These are phyloP conservation scores for Onychostruthus taczanowskii DNA, from an alignment of 2,113 vertebrate species.

Conservation along the genomic window DNA sequence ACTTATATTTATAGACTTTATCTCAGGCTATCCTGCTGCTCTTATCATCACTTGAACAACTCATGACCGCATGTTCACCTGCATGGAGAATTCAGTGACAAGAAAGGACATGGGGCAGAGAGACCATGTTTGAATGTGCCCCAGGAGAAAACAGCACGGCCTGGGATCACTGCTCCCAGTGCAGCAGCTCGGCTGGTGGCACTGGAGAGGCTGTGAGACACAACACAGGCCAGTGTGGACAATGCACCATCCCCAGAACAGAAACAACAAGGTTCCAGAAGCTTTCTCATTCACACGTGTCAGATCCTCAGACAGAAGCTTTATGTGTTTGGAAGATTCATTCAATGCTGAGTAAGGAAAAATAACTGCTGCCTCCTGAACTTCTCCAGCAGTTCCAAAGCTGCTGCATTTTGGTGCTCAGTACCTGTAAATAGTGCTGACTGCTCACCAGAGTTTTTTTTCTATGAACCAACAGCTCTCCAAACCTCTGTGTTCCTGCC, in stretches of 20 bases:
- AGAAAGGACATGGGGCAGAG: not conserved
- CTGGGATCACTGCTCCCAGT: accelerated
- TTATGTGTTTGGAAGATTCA: not conserved
- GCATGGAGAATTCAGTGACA: accelerated
- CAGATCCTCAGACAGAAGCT: not conserved
- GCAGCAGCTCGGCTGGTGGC: accelerated
- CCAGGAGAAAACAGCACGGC: accelerated
- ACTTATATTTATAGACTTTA: not conserved
- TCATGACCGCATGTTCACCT: not conserved
- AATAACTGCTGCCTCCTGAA: not conserved
- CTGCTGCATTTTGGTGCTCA: not conserved
- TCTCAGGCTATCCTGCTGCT: not conserved
- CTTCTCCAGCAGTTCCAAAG: not conserved
- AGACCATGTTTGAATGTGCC: accelerated
- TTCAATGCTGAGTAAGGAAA: not conserved
- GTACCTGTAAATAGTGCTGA: not conserved
- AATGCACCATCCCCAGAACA: not conserved
- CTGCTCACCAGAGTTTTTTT: not conserved
- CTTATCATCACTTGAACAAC: not conserved
- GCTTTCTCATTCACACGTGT: not conserved
- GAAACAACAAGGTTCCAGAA: not conserved
- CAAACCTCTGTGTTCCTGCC: no score
- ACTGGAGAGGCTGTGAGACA: not conserved
- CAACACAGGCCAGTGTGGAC: not conserved
- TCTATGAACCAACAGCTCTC: not conserved